phyloP scores from a whole-genome alignment of 2,888 invertebrate genomes.

The Thecophora atra region DNA sequence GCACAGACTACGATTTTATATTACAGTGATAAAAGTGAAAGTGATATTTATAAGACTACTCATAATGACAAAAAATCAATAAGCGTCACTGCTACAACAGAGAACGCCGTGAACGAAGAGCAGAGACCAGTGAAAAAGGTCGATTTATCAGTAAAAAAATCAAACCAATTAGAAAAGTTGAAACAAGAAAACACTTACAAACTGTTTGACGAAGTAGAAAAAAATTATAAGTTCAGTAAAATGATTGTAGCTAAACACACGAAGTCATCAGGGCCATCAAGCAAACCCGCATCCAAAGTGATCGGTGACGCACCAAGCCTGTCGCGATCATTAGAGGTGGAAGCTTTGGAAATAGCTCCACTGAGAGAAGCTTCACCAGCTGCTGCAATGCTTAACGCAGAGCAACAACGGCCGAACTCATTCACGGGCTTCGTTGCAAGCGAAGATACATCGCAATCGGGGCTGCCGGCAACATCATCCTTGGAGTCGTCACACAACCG shows the following conservation, averaged over 20 bases:
- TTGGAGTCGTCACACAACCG: constrained; percentile 29
- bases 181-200: constrained; percentile 45
- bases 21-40: constrained; percentile 33
- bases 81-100: constrained; percentile 51
- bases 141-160: constrained; percentile 41
- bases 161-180: constrained; percentile 58
- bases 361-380: not conserved
- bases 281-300: not conserved
- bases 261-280: not conserved
- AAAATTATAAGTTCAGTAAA: constrained; percentile 42
- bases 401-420: constrained; percentile 37
- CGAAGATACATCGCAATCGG: constrained; percentile 23
- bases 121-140: constrained; percentile 38
- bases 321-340: not conserved
- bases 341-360: not conserved
- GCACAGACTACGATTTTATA: constrained; percentile 18
- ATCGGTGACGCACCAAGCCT: not conserved
- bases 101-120: constrained; percentile 50
- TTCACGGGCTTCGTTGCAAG: not conserved
- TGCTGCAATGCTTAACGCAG: constrained; percentile 50
- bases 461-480: constrained; percentile 41
- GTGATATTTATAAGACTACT: constrained; percentile 46
- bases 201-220: constrained; percentile 36
- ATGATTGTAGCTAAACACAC: constrained; percentile 23
- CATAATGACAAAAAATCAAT: constrained; percentile 43